These are phyloP conservation scores for Pinna nobilis DNA, from an alignment of 1,140 invertebrate genomes.

Conservation along the genomic window DNA sequence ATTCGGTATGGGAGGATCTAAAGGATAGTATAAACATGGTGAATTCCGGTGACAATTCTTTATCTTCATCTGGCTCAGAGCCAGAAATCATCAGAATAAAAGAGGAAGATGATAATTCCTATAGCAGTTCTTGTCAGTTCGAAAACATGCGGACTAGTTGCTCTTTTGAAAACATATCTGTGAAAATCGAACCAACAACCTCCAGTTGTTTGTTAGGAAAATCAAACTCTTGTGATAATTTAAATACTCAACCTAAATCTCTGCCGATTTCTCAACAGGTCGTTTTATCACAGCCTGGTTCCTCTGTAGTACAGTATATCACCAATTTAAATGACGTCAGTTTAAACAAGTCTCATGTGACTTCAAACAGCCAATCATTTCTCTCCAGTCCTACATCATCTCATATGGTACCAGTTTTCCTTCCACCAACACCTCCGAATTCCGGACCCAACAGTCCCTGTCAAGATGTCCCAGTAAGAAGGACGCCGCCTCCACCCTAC, in stretches of 20 bases:
- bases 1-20: constrained; percentile 70
- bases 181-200: constrained; percentile 48
- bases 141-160: constrained; percentile 38
- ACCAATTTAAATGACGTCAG: constrained; percentile 41
- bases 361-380: constrained; percentile 35
- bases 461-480: constrained; percentile 51
- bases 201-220: constrained; percentile 47
- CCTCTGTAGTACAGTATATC: constrained; percentile 43
- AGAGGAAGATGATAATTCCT: constrained; percentile 59
- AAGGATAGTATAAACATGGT: constrained; percentile 65
- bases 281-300: constrained; percentile 33
- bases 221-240: constrained; percentile 13
- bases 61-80: constrained; percentile 12
- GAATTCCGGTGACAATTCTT: constrained; percentile 30
- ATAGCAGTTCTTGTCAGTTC: constrained; percentile 65
- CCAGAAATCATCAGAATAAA: constrained; percentile 41
- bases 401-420: constrained; percentile 62
- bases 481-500: constrained; percentile 70
- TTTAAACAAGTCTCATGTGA: constrained; percentile 38
- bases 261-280: constrained; percentile 47
- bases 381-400: constrained; percentile 41
- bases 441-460: constrained; percentile 69
- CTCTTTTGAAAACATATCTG: constrained; percentile 47
- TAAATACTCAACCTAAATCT: constrained; percentile 43
- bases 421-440: constrained; percentile 68